Evolutionary conservation across 2,797 vertebrate species (phyloP).

Genomic region (Macrochelys suwanniensis): DNA sequence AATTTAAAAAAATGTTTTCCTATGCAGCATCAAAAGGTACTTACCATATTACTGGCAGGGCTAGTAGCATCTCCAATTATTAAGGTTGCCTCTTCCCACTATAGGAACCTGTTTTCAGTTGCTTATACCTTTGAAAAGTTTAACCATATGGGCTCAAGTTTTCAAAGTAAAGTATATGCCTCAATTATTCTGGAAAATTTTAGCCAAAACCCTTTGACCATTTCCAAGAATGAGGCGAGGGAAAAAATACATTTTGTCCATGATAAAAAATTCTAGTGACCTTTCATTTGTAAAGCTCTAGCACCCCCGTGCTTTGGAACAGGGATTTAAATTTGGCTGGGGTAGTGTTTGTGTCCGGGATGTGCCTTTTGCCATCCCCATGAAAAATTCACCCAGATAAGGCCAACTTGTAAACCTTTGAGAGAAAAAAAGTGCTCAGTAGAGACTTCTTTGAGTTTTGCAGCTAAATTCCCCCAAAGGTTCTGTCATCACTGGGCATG

Average conservation of each 20-base stretch:
- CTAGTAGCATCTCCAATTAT: not conserved
- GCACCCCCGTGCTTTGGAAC: too few relatives aligned
- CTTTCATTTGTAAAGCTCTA: too few relatives aligned
- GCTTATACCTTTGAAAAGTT: not conserved
- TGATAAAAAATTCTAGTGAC: not conserved
- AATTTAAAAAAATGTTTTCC: not conserved
- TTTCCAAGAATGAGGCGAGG: not conserved
- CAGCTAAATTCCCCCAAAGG: too few relatives aligned
- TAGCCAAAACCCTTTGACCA: not conserved
- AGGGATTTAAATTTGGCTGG: not conserved
- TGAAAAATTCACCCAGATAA: too few relatives aligned
- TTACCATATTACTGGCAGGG: not conserved
- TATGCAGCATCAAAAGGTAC: not conserved
- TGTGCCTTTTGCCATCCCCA: too few relatives aligned
- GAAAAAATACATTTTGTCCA: not conserved
- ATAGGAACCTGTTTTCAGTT: not conserved
- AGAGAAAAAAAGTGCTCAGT: too few relatives aligned
- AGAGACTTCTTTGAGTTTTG: too few relatives aligned
- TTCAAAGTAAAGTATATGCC: not conserved
- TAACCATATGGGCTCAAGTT: not conserved
- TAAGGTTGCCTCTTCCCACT: not conserved
- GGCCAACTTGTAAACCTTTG: too few relatives aligned
- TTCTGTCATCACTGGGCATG: too few relatives aligned
- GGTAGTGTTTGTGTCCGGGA: not conserved
- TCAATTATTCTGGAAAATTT: not conserved